phyloP scores from a whole-genome alignment of 2,113 vertebrate species.

The Salminus brasiliensis region DNA sequence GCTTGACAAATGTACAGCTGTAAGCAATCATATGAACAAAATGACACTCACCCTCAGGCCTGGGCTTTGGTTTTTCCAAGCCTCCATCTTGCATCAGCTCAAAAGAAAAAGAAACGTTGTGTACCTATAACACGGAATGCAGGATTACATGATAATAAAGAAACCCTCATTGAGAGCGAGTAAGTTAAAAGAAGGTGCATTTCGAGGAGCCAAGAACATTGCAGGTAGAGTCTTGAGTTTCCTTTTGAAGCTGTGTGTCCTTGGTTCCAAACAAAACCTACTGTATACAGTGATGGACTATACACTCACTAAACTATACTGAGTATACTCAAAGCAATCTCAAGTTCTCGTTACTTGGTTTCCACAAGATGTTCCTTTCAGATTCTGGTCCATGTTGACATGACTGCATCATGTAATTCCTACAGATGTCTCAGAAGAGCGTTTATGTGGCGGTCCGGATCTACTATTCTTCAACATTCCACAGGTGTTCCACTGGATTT shows the following conservation, averaged over 20 bases:
- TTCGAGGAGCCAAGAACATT: not conserved
- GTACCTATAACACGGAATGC: constrained; percentile 75
- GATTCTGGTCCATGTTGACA: too few relatives aligned
- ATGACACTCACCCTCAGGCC: constrained; percentile 86
- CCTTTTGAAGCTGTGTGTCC: not conserved
- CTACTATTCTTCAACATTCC: too few relatives aligned
- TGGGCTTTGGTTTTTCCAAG: constrained; percentile 92
- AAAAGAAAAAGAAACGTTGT: constrained; percentile 95
- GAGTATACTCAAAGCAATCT: too few relatives aligned
- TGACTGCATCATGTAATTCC: too few relatives aligned
- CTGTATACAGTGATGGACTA: not conserved
- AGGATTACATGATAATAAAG: not conserved
- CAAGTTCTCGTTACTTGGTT: too few relatives aligned
- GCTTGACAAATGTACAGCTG: not conserved
- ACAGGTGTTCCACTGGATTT: too few relatives aligned
- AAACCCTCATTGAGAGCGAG: not conserved
- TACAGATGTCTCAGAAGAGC: too few relatives aligned
- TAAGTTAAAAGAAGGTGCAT: not conserved
- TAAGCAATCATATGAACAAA: not conserved
- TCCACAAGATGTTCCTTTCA: too few relatives aligned
- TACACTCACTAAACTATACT: too few relatives aligned
- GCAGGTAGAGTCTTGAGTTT: not conserved
- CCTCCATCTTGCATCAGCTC: constrained; percentile 97
- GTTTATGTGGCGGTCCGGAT: too few relatives aligned
- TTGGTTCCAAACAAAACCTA: constrained; percentile 19